phyloP scores from a whole-genome alignment of 2,797 vertebrate species.

The Pseudomugil gertrudae region DNA sequence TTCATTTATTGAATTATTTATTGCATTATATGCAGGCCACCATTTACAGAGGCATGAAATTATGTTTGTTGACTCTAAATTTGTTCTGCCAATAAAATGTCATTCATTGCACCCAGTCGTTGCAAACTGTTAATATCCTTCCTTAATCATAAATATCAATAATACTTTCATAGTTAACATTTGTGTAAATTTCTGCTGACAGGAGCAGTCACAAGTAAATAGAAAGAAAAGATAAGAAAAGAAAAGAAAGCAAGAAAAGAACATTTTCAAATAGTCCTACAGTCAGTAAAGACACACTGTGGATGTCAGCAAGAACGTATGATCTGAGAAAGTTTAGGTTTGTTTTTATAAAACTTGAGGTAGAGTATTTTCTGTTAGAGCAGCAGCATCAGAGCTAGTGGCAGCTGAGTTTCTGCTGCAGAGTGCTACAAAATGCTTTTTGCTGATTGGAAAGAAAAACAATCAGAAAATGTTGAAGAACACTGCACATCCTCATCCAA shows the following conservation, averaged over 20 bases:
- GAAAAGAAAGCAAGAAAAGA: no score
- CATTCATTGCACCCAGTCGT: no score
- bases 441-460: neutral
- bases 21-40: conserved; percentile 5
- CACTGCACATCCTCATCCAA: neutral
- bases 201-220: conserved; percentile 2
- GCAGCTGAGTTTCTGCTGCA: no score
- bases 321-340: neutral
- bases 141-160: conserved; percentile 22
- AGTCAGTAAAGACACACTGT: no score
- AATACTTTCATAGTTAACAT: conserved; percentile 27
- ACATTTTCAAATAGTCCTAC: no score
- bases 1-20: conserved; percentile 12
- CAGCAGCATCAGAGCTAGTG: neutral
- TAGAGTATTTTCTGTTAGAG: neutral
- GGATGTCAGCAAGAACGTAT: no score
- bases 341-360: neutral
- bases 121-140: no score
- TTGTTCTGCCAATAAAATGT: conserved; percentile 45
- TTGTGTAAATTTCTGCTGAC: conserved; percentile 19
- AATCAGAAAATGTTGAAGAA: neutral
- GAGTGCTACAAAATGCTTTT: neutral
- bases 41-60: conserved; percentile 38
- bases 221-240: conserved; percentile 11
- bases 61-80: conserved; percentile 44